Base-by-base conservation (phyloP, 2,797 vertebrate genomes). In the Spheniscus humboldti region DNA sequence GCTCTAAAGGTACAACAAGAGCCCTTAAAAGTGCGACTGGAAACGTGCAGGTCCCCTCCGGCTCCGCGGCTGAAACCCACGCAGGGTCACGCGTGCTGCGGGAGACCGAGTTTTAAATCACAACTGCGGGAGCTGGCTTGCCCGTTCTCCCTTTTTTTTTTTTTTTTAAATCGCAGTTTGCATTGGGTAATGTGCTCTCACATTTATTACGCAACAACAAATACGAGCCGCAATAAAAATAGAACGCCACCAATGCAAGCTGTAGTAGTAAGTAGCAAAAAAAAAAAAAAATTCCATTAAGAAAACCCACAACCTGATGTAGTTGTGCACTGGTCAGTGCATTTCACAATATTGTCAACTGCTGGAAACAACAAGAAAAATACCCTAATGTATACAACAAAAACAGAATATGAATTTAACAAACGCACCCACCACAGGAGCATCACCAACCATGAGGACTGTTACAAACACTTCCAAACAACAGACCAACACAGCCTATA, bases 201-300 rank as follows among this genome's bases (percentile, higher is more conserved):
- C 60, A 30, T 60, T 80, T 72, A 62, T 96, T 96, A 96, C 76
- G 92, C 96, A 97, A 96, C 95, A 53, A 35, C 95, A 94, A 91
- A 86, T 94, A 80, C 45, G 50, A 83, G 91, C 84, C 14, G 59
- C 85, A 78, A 83, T 86, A 90, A 94, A 96, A 97, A 96, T 85
- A 96, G 94, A 71, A 60, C 23, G 20, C 66, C 16, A 55, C 60
- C 87, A 39, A 57, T 10, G 69, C 64, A 12, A 53, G 81, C 75
- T 43, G 80, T 48, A 76, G 82, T 57, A 91, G 92, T 4, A 25
- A 91, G 76, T 24, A 18, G 88, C 31, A 52, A 78, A 53, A 90
- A 23, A 19, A 19, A 19, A 56, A 55, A 80, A 85, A 77, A 41
- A 41, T 41, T 15, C n/a, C 30, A 5, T 16, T 59, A 31, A 59